Percentiles rank a stretch among this genome's conserved stretches.
phyloP scores from a whole-genome alignment of 2,113 vertebrate species.

The Otis tarda region DNA sequence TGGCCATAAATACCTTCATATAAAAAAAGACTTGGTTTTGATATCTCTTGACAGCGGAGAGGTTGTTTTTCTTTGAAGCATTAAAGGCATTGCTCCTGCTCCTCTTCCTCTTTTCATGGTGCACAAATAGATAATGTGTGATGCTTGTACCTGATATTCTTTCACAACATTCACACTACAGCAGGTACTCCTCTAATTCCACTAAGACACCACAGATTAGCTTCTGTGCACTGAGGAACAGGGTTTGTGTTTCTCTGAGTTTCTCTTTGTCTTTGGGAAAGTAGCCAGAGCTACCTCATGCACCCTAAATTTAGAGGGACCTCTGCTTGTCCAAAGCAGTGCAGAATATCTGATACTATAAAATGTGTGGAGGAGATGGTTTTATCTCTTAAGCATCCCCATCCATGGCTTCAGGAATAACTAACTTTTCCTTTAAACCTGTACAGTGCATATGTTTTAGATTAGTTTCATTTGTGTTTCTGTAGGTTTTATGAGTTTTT shows the following conservation, averaged over 20 bases:
- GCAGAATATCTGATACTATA: background rate
- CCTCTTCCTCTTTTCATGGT: background rate
- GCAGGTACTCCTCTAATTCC: background rate
- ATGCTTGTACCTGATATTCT: background rate
- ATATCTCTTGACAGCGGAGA: background rate
- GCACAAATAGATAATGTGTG: background rate
- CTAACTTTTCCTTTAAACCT: constrained; percentile 46
- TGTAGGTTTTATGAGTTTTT: constrained; percentile 61
- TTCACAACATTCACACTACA: background rate
- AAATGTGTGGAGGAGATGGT: background rate
- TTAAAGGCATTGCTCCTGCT: background rate
- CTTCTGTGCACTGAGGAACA: background rate
- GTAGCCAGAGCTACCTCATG: constrained; percentile 22
- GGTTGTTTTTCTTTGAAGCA: background rate
- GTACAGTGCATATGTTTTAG: constrained; percentile 34
- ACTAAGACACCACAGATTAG: background rate
- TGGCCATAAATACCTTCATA: background rate
- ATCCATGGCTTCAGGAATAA: constrained; percentile 22
- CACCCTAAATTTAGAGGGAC: constrained; percentile 6
- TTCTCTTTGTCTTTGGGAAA: background rate
- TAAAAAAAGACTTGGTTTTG: background rate
- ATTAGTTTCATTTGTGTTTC: constrained; percentile 64
- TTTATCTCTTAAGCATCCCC: constrained; percentile 21
- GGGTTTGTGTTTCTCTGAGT: background rate
- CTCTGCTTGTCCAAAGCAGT: background rate